phyloP scores from a whole-genome alignment of 35 echinoderm and acorn worm species.

The Nesometra sesokonis region DNA sequence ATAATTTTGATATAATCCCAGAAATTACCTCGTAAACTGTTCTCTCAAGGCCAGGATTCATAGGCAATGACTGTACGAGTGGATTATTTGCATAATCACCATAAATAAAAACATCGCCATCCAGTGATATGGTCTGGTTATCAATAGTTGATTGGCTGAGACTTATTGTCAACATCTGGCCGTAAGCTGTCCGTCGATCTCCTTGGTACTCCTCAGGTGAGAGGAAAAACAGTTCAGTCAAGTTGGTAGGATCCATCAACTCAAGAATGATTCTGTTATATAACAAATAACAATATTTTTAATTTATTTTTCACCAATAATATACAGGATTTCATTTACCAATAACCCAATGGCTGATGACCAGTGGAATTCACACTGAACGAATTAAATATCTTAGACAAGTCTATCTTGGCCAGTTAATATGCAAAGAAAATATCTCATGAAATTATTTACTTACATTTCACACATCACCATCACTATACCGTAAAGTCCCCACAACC shows the following conservation, averaged over 20 bases:
- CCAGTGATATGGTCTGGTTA: constrained; percentile 34
- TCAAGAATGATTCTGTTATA: constrained; percentile 67
- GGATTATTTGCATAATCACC: constrained; percentile 31
- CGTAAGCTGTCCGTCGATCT: constrained; percentile 67
- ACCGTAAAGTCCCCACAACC: no score
- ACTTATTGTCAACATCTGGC: constrained; percentile 54
- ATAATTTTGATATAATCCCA: no score
- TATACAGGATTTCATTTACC: no score
- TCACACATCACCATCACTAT: no score
- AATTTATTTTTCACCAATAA: no score
- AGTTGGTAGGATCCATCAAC: constrained; percentile 18
- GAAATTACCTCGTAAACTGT: constrained; percentile 45
- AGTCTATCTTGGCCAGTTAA: no score
- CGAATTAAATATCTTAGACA: no score
- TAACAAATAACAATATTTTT: neutral
- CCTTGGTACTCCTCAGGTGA: constrained; percentile 48
- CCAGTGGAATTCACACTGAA: no score
- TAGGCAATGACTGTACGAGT: constrained; percentile 35
- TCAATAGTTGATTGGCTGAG: constrained; percentile 60
- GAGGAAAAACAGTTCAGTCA: constrained; percentile 57
- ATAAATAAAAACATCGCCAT: constrained; percentile 77
- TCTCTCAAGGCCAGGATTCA: constrained; percentile 23
- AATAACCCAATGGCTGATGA: no score
- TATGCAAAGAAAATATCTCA: no score
- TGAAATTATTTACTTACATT: no score